Evolutionary conservation across 2,797 vertebrate genomes (phyloP).

Genomic region (Nasua narica): DNA sequence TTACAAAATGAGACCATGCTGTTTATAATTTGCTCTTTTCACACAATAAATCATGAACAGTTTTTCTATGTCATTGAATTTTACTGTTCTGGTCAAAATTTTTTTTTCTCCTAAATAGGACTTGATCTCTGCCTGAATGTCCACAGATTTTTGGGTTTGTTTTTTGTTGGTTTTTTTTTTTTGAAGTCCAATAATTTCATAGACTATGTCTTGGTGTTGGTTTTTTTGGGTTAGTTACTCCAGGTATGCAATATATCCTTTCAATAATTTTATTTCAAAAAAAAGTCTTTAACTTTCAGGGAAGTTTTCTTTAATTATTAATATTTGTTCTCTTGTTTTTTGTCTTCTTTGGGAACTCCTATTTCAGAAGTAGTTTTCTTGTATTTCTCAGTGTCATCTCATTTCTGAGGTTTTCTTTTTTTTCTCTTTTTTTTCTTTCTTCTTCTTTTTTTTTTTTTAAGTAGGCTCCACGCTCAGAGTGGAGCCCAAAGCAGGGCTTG

Average conservation of each 20-base stretch:
- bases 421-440: not conserved
- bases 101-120: not conserved
- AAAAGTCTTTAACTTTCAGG: not conserved
- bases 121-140: not conserved
- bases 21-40: not conserved
- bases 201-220: not conserved
- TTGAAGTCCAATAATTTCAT: not conserved
- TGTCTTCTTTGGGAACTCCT: not conserved
- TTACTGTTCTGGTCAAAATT: not conserved
- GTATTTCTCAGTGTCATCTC: not conserved
- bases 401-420: not conserved
- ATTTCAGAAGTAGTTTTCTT: not conserved
- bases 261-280: constrained; percentile 2
- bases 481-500: not conserved
- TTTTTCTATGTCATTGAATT: not conserved
- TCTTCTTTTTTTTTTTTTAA: not conserved
- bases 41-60: not conserved
- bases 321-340: not conserved
- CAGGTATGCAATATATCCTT: not conserved
- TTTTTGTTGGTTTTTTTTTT: not conserved
- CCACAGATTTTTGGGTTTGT: not conserved
- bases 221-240: not conserved
- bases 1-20: constrained; percentile 11
- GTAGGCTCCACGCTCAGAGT: not conserved
- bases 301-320: not conserved